phyloP scores from a whole-genome alignment of 1,140 invertebrate species.

The Lepidostoma basale region DNA sequence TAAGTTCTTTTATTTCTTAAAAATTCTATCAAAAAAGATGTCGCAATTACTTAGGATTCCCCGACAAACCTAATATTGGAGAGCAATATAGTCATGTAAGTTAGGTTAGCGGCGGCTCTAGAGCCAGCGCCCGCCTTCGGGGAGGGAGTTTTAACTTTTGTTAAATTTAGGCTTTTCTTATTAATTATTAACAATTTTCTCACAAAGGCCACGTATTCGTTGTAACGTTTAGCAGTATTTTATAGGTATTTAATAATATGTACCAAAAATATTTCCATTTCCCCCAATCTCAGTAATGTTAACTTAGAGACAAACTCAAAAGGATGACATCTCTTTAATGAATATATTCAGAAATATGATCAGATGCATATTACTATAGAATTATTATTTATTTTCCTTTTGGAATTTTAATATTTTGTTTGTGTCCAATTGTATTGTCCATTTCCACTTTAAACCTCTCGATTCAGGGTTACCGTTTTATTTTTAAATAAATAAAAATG shows the following conservation, averaged over 20 bases:
- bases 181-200: conserved; percentile 16
- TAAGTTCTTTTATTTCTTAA: conserved; percentile 16
- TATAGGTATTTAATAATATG: conserved; percentile 30
- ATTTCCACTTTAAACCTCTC: too few species aligned
- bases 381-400: too few species aligned
- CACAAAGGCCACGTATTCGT: conserved; percentile 38
- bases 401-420: too few species aligned
- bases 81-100: conserved; percentile 22
- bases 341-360: too few species aligned
- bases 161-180: conserved; percentile 1
- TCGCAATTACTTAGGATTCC: conserved; percentile 15
- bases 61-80: conserved; percentile 9
- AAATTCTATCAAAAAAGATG: conserved; percentile 5
- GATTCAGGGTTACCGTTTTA: too few species aligned
- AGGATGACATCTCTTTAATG: too few species aligned
- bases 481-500: too few species aligned
- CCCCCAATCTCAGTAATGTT: too few species aligned
- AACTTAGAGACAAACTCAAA: too few species aligned
- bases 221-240: conserved; percentile 35
- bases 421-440: too few species aligned
- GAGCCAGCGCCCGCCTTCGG: background rate
- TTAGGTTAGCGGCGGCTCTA: background rate
- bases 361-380: too few species aligned
- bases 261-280: conserved; percentile 32
- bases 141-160: background rate